A percentile compares a stretch with the other conserved stretches of the same genome.
These are phyloP conservation scores for Melieria crassipennis DNA, from an alignment of 2,888 invertebrate genomes.

Conservation along the genomic window DNA sequence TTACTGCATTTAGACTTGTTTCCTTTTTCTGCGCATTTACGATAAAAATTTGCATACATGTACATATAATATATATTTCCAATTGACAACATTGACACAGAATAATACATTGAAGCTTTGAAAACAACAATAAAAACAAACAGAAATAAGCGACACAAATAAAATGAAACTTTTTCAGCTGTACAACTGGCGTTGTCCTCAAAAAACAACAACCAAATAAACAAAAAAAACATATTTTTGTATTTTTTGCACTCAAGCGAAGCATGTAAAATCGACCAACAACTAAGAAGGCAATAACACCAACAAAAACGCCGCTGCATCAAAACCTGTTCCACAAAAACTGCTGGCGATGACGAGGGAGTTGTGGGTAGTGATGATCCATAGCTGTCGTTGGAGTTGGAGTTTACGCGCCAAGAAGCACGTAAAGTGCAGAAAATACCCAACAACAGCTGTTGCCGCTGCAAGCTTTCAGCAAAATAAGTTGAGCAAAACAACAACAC, in stretches of 20 bases:
- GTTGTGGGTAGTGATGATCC: not conserved
- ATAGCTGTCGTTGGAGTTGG: not conserved
- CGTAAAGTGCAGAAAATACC: not conserved
- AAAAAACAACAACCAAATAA: too few species aligned
- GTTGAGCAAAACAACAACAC: too few species aligned
- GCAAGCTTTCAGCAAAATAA: too few species aligned
- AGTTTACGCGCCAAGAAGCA: conserved; percentile 13
- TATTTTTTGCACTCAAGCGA: not conserved
- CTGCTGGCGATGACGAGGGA: too few species aligned
- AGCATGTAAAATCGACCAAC: not conserved
- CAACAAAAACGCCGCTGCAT: not conserved
- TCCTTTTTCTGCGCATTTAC: not conserved
- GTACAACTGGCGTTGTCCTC: too few species aligned
- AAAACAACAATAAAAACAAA: too few species aligned
- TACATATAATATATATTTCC: not conserved
- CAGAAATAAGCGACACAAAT: too few species aligned
- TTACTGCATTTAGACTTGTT: too few species aligned
- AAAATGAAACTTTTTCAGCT: too few species aligned
- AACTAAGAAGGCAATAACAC: not conserved
- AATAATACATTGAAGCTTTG: too few species aligned
- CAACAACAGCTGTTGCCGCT: conserved; percentile 15
- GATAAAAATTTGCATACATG: not conserved
- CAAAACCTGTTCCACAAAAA: not conserved
- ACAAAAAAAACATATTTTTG: not conserved
- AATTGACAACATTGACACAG: too few species aligned